Evolutionary conservation across 1,140 invertebrate species (phyloP), one percentile per base, ranked within the genome.

Genomic region (Neomicropteryx cornuta): DNA sequence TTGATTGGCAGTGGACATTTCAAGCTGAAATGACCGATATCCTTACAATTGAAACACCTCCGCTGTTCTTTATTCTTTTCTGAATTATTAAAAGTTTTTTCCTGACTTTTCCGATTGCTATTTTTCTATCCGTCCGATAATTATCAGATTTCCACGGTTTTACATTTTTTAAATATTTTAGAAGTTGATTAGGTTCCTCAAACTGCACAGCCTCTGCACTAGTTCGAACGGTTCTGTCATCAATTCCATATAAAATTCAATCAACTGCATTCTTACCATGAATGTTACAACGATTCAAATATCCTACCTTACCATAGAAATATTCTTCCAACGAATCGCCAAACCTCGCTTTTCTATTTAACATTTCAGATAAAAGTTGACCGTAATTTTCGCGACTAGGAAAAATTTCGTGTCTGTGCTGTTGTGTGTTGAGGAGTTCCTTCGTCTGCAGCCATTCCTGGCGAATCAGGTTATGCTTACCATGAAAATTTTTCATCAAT

Each of bases 1-100:
- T 29, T 28, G 4, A 38, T 4, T 13, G 36, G 36, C 18, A 29
- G 28, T 13, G 27, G 36, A 18, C 36, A 38, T 8, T 29, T 8
- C 5, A 27, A n/a, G 20, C 18, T 29, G n/a, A 10, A 4, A 18
- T 29, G 36, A 3, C 23, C 36, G 18, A 18, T 27, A 29, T 29
- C 36, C 27, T 38, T 38, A 23, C 36, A 38, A 14, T 38, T 38
- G 16, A 19, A 38, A 29, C 36, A 38, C 8, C 18, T n/a, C n/a
- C n/a, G n/a, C n/a, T n/a, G n/a, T n/a, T 14, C 4, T 20, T 36
- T 13, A 10, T 13, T 4, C 3, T 16, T 18, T 13, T n/a, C 24
- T 29, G 13, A 18, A 14, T 38, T 18, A 8, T 8, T 16, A 13
- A 17, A 23, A 17, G 23, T 4, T 29, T 38, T n/a, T 23, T 3